phyloP scores from a whole-genome alignment of 2,888 invertebrate species.

The Drosophila villosipedis region DNA sequence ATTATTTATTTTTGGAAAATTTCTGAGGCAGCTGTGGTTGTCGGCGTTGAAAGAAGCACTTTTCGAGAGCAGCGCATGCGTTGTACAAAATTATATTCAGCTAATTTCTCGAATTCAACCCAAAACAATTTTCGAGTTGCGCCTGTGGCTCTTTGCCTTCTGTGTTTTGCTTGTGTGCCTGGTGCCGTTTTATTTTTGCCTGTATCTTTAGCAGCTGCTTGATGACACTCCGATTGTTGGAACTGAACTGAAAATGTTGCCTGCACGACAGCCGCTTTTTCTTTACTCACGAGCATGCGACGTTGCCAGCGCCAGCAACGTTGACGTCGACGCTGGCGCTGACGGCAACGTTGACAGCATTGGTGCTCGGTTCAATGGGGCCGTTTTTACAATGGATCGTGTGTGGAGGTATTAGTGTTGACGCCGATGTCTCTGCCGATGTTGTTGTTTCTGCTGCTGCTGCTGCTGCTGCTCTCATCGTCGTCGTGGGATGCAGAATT shows the following conservation, averaged over 20 bases:
- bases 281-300: constrained; percentile 68
- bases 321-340: constrained; percentile 36
- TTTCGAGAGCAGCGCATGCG: constrained; percentile 66
- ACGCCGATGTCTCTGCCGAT: constrained; percentile 1
- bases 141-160: constrained; percentile 54
- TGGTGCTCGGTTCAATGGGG: constrained; percentile 44
- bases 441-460: neutral
- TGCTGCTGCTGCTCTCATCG: constrained; percentile 4
- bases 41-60: constrained; percentile 36
- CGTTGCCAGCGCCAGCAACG: constrained; percentile 40
- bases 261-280: constrained; percentile 81
- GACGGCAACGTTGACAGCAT: constrained; percentile 37
- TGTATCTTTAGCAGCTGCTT: constrained; percentile 43
- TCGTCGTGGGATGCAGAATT: constrained; percentile 69
- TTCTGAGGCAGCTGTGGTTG: constrained; percentile 64
- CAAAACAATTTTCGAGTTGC: constrained; percentile 45
- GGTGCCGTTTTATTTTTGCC: constrained; percentile 18
- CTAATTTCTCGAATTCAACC: constrained; percentile 30
- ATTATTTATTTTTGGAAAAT: constrained; percentile 26
- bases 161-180: constrained; percentile 19
- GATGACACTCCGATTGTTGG: constrained; percentile 78
- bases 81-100: constrained; percentile 39
- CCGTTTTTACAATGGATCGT: constrained; percentile 58
- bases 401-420: constrained; percentile 27
- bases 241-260: constrained; percentile 82